Conservation (phyloP, 2,797 vertebrate genomes). For the Microctenopoma stevenorrisi region DNA sequence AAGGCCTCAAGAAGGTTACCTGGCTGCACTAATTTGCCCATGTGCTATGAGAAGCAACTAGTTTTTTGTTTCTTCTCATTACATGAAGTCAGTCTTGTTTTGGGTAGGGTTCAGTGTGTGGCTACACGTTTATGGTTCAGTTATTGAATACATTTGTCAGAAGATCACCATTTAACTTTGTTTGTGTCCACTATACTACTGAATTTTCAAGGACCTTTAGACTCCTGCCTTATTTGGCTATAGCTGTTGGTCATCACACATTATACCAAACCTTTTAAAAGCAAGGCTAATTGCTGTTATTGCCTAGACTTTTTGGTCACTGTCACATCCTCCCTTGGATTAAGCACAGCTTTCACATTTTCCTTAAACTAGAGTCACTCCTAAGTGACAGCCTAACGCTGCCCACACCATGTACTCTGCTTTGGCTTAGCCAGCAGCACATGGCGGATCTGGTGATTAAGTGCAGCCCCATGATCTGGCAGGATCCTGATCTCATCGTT, state of each 20-base stretch:
- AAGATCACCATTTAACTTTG: background rate
- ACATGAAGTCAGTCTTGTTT: background rate
- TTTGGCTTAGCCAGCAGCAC: conserved; percentile 15
- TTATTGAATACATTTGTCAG: background rate
- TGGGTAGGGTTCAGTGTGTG: background rate
- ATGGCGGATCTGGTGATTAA: conserved; percentile 14
- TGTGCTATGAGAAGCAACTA: conserved; percentile 7
- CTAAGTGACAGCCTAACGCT: conserved; percentile 21
- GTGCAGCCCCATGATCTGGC: conserved; percentile 14
- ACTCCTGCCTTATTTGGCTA: conserved; percentile 35
- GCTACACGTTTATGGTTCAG: background rate
- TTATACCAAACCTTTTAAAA: conserved; percentile 35
- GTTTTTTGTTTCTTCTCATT: conserved; percentile 26
- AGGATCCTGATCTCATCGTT: conserved; percentile 6
- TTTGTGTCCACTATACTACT: background rate
- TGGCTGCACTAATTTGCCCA: conserved; percentile 51
- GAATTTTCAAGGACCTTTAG: conserved; percentile 21
- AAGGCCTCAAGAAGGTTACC: conserved; percentile 49
- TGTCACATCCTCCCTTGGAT: conserved; percentile 38
- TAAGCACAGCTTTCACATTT: conserved; percentile 35
- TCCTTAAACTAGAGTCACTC: conserved; percentile 35
- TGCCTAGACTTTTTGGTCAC: conserved; percentile 46
- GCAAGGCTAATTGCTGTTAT: conserved; percentile 42
- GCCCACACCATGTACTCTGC: conserved; percentile 10
- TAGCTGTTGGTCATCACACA: conserved; percentile 47